Percentiles rank a stretch among this genome's conserved stretches.
Evolutionary conservation across 2,113 vertebrate genomes (phyloP).

Genomic region (Carassius carassius): DNA sequence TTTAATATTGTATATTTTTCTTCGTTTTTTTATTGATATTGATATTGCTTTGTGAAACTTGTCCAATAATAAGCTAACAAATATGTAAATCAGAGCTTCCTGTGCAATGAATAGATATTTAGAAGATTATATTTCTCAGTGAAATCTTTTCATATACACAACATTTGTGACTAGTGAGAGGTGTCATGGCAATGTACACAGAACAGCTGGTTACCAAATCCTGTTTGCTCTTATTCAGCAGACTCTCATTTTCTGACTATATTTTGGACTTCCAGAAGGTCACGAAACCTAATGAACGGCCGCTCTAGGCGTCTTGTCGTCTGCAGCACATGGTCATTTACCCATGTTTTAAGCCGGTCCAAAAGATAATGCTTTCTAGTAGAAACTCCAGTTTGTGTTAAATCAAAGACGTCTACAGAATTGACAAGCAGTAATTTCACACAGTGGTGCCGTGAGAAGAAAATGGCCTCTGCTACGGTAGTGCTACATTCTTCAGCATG

Average conservation of each 20-base stretch:
- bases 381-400: neutral
- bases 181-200: neutral
- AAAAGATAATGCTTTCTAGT: neutral
- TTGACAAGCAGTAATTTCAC: conserved; percentile 27
- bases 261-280: neutral
- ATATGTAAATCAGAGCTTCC: neutral
- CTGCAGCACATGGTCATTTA: neutral
- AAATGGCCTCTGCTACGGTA: neutral
- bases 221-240: conserved; percentile 2
- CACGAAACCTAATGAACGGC: neutral
- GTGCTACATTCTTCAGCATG: conserved; percentile 21
- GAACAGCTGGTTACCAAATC: neutral
- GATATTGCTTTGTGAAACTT: neutral
- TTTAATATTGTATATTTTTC: neutral
- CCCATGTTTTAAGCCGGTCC: neutral
- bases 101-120: neutral
- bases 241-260: neutral
- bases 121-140: neutral
- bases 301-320: neutral
- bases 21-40: neutral
- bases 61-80: neutral
- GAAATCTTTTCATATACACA: neutral
- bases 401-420: conserved; percentile 8
- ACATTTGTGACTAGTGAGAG: neutral
- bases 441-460: neutral